These are phyloP conservation scores for Ostrea denselamellosa DNA, from an alignment of 1,140 invertebrate species.

Conservation along the genomic window DNA sequence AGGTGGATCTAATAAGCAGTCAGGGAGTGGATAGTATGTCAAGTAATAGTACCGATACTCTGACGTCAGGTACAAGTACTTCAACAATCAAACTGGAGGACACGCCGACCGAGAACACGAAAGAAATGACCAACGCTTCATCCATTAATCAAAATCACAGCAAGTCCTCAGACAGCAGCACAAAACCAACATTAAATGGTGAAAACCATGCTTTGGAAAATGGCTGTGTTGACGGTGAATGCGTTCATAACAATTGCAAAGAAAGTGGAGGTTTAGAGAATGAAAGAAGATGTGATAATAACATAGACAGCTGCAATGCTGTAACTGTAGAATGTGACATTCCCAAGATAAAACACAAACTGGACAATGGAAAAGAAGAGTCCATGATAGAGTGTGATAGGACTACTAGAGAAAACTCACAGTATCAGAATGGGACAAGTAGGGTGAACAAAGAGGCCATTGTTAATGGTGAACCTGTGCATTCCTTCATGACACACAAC, in stretches of 20 bases:
- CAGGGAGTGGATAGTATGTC: not conserved
- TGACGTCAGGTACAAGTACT: constrained; percentile 4
- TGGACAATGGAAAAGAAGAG: not conserved
- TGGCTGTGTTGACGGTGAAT: not conserved
- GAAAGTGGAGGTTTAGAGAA: not conserved
- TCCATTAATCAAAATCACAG: not conserved
- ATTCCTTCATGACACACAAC: not conserved
- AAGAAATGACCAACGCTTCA: not conserved
- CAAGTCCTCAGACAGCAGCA: not conserved
- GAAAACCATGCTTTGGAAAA: not conserved
- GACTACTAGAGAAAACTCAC: not conserved
- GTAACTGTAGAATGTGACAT: not conserved
- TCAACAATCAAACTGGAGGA: constrained; percentile 36
- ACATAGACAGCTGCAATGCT: not conserved
- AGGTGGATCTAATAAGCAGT: not conserved
- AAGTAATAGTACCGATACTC: not conserved
- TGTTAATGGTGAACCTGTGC: not conserved
- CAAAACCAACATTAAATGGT: not conserved
- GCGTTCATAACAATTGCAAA: not conserved
- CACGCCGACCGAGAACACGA: not conserved
- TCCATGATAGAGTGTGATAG: not conserved
- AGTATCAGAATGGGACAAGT: not conserved
- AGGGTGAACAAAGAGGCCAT: not conserved
- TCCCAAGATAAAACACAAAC: not conserved
- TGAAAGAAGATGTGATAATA: not conserved